Base-by-base conservation (phyloP, 2,888 invertebrate species). In the Fragum sueziense region DNA sequence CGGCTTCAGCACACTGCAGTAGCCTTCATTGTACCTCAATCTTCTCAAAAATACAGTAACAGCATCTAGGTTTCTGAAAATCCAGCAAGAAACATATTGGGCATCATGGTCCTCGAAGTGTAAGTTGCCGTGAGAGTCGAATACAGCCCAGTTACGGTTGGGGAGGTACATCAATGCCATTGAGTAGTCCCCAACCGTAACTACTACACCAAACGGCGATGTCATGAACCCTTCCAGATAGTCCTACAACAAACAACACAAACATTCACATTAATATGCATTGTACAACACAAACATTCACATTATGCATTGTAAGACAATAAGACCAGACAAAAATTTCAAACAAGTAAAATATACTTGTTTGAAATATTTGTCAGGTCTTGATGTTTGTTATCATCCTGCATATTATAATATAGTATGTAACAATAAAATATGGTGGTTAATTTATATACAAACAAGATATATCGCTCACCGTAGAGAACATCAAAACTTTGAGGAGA, bases 11-110 rank as follows among this genome's bases (percentile, higher is more conserved):
- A 25, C 65, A 4, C 22, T n/a, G 11, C 65, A 65, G 41, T 65
- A 65, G 1, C 65, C 22, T 20, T 41, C 14, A 14, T 65, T 37
- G 9, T 22, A 14, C 25, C 65, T 37, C 2, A 65, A 25, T 11
- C 34, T 11, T 2, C 17, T 41, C 25, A 65, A 20, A 34, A 65
- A 65, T n/a, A 34, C 65, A 65, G 34, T 37, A 25, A 65, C 41
- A 3, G 33, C 65, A 41, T 65, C 65, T 22, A 65, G 22, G 14
- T 65, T 65, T 17, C 22, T 25, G 34, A 65, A 65, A 11, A 65
- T 25, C 65, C 65, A 65, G 29, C 65, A 65, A 20, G 65, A 65
- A 7, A 25, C 37, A 22, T 65, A 3, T 4, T 41, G 17, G 1
- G 27, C 65, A 17, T 41, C 9, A 14, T 22, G 9, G 17, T 65